Evolutionary conservation across 37 sponge, comb jelly and placozoan genomes (phyloP), one percentile per base, ranked within the genome.

Genomic region (Mnemiopsis leidyi): DNA sequence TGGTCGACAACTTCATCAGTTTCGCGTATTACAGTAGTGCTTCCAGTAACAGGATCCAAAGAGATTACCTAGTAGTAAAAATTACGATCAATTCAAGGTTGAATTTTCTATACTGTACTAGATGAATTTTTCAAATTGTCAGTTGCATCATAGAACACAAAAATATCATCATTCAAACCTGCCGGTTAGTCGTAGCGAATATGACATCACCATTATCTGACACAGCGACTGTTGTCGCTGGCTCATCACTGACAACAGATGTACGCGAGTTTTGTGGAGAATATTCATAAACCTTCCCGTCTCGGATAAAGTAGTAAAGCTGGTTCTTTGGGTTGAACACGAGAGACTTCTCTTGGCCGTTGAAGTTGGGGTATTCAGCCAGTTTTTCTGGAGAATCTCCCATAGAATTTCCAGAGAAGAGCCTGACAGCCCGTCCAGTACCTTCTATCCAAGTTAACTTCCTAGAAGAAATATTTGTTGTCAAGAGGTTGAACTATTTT

Each of bases 361-460:
- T 71, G 25, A 71, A 29, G 75, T 13, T 28, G 20, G 75, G 75
- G 23, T 71, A 71, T n/a, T 28, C 3, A 28, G 30, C 30, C 3
- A 71, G 3, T 28, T 5, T 71, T 5, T n/a, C 3, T 5, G 30
- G 3, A 29, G 75, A 28, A 18, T 18, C 75, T 29, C 75, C 30
- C 5, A 29, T 71, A 23, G 75, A 24, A 5, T 13, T 29, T 71
- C 75, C 75, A 71, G 30, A 29, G 75, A 71, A 13, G 3, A 71
- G 30, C 5, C 3, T 29, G 3, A n/a, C 30, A 23, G 25, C n/a
- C 30, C 75, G 7, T 5, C 75, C 75, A 23, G 30, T 23, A 29
- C 75, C 75, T 18, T 71, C 75, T 71, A 71, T 71, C 75, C 75
- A 71, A 29, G 30, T n/a, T 5, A 71, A 28, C 20, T 71, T 71